phyloP scores from a whole-genome alignment of 2,888 invertebrate species.

The Philereme transversata region DNA sequence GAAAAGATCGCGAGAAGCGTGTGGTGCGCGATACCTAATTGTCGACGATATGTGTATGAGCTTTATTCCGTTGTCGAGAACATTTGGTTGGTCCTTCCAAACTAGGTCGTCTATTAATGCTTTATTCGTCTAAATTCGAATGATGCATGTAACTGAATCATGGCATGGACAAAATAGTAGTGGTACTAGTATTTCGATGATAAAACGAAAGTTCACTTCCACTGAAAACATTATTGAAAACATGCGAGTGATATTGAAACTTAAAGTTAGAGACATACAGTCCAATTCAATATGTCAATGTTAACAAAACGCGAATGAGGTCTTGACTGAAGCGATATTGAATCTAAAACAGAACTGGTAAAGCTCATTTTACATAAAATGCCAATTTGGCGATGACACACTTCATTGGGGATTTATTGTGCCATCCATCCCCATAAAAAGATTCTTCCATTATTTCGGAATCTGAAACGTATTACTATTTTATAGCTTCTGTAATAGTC shows the following conservation, averaged over 20 bases:
- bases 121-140: too few species aligned
- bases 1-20: too few species aligned
- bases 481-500: slow-evolving; percentile 16
- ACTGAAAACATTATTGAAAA: too few species aligned
- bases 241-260: slow-evolving; percentile 8
- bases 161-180: not conserved
- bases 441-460: slow-evolving; percentile 41
- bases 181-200: not conserved
- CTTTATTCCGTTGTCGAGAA: too few species aligned
- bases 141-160: not conserved
- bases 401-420: slow-evolving; percentile 39
- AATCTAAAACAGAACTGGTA: not conserved
- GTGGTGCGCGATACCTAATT: too few species aligned
- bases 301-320: too few species aligned
- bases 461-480: slow-evolving; percentile 38
- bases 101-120: too few species aligned
- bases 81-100: too few species aligned
- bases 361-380: slow-evolving; percentile 4
- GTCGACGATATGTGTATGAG: too few species aligned
- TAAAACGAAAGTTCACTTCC: too few species aligned
- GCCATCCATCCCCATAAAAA: slow-evolving; percentile 39
- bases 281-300: too few species aligned
- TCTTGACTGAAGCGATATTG: not conserved
- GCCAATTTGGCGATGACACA: slow-evolving; percentile 20
- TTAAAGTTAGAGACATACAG: not conserved